These are phyloP conservation scores for Scrobipalpa atriplicella DNA, from an alignment of 2,888 invertebrate species.

Conservation along the genomic window DNA sequence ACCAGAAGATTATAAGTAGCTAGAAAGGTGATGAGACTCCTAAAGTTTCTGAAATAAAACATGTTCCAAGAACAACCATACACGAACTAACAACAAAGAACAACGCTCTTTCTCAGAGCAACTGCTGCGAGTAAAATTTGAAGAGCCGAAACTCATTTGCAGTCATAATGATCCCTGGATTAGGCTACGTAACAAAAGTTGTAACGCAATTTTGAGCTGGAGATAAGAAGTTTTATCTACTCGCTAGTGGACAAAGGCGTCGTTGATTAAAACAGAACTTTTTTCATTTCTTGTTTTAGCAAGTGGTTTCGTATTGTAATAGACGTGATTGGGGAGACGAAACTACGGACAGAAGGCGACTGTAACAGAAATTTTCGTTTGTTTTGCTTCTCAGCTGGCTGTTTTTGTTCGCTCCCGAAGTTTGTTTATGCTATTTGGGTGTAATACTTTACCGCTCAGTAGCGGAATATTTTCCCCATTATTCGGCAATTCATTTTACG, in stretches of 20 bases:
- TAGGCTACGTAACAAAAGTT: slow-evolving; percentile 27
- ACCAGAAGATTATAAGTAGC: too few relatives aligned
- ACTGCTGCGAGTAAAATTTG: slow-evolving; percentile 17
- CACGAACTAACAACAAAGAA: not conserved
- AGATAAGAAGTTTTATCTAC: slow-evolving; percentile 44
- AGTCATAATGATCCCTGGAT: slow-evolving; percentile 19
- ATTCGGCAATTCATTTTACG: slow-evolving; percentile 7
- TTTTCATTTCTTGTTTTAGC: slow-evolving; percentile 59
- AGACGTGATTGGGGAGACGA: slow-evolving; percentile 45
- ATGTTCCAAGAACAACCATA: too few relatives aligned
- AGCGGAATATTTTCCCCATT: slow-evolving; percentile 5
- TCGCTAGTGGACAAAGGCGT: slow-evolving; percentile 48
- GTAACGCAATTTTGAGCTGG: slow-evolving; percentile 33
- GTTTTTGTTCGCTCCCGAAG: slow-evolving; percentile 3
- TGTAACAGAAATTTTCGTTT: slow-evolving; percentile 20
- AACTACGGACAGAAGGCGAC: slow-evolving; percentile 21
- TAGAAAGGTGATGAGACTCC: not conserved
- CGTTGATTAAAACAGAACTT: slow-evolving; percentile 60
- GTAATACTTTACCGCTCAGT: slow-evolving; percentile 8
- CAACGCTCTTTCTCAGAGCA: not conserved
- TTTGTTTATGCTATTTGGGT: slow-evolving; percentile 8
- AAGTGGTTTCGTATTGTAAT: slow-evolving; percentile 47
- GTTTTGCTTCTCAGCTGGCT: slow-evolving; percentile 13
- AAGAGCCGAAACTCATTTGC: slow-evolving; percentile 16
- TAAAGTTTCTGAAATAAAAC: not conserved